Base-by-base conservation (phyloP, 2,113 vertebrate genomes). In the Oryzias javanicus region DNA sequence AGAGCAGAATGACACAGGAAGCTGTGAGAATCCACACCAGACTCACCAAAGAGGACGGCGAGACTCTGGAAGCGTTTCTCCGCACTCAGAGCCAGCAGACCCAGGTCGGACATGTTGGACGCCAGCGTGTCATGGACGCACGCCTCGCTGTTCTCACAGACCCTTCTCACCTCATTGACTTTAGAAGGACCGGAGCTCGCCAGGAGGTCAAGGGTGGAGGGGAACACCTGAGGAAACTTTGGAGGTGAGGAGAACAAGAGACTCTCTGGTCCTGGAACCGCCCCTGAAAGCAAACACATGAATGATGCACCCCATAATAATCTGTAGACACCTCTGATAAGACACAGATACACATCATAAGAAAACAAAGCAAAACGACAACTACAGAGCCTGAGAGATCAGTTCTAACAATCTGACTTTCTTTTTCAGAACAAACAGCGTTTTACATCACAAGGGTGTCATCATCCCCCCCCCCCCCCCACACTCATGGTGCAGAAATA, bases 261-360 rank as follows among this genome's bases (percentile, higher is more conserved):
- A 62, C 88, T 92, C 74, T 94, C 93, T 47, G 93, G 93, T 48
- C 65, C 49, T 16, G 92, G 92, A 3, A 92, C 92, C 19, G 90
- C 68, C 93, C 92, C 93, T 93, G 50, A 20, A 59, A 47, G 35
- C 35, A 35, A 8, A 35, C 3, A 35, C 12, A 10, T 35, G 35
- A 35, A 2, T 12, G 35, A 35, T 35, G 35, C 3, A 35, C 35
- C 10, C 35, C 35, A 35, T 2, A 13, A 35, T 8, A 35, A 35
- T 35, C 35, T 45, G 42, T 17, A n/a, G n/a, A n/a, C n/a, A n/a
- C n/a, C n/a, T n/a, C n/a, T n/a, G n/a, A n/a, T n/a, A n/a, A n/a
- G n/a, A n/a, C n/a, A n/a, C n/a, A n/a, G n/a, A n/a, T n/a, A n/a
- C n/a, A n/a, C n/a, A n/a, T n/a, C n/a, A n/a, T n/a, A n/a, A n/a